Evolutionary conservation across 23 tunicate genomes (phyloP).

Genomic region (Trididemnum clinides): DNA sequence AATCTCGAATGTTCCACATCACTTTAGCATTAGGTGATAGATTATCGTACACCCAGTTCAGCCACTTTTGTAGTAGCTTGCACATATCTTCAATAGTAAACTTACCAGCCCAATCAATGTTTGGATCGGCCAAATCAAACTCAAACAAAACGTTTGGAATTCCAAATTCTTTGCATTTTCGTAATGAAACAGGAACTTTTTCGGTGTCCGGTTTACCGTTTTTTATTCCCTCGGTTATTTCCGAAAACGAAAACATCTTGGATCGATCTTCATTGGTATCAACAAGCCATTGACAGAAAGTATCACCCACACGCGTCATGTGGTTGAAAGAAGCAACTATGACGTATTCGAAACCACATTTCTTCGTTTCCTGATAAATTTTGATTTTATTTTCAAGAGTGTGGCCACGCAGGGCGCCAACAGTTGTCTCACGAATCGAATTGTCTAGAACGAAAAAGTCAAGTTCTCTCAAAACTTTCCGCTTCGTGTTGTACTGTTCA

Average conservation of each 20-base stretch:
- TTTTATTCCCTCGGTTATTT: not conserved
- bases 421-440: slow-evolving; percentile 33
- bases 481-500: slow-evolving; percentile 10
- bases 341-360: slow-evolving; percentile 10
- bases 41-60: slow-evolving; percentile 27
- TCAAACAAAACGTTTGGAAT: slow-evolving; percentile 20
- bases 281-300: slow-evolving; percentile 34
- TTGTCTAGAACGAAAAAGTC: slow-evolving; percentile 12
- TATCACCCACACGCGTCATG: slow-evolving; percentile 11
- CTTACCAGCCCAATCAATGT: not conserved
- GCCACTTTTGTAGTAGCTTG: not conserved
- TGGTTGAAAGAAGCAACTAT: slow-evolving; percentile 30
- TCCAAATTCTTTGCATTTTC: slow-evolving; percentile 8
- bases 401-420: slow-evolving; percentile 27
- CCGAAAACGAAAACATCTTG: slow-evolving; percentile 24
- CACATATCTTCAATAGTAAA: slow-evolving; percentile 35
- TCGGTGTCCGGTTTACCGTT: not conserved
- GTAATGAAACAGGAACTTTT: slow-evolving; percentile 18
- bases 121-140: slow-evolving; percentile 24
- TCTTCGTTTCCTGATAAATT: slow-evolving; percentile 18
- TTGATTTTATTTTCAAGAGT: slow-evolving; percentile 29
- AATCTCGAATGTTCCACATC: slow-evolving; percentile 10
- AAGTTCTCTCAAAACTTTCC: not conserved
- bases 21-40: slow-evolving; percentile 7
- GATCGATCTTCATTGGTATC: slow-evolving; percentile 14